Evolutionary conservation across 2,113 vertebrate species (phyloP), one percentile per base, ranked within the genome.

Genomic region (Plecturocebus donacophilus): DNA sequence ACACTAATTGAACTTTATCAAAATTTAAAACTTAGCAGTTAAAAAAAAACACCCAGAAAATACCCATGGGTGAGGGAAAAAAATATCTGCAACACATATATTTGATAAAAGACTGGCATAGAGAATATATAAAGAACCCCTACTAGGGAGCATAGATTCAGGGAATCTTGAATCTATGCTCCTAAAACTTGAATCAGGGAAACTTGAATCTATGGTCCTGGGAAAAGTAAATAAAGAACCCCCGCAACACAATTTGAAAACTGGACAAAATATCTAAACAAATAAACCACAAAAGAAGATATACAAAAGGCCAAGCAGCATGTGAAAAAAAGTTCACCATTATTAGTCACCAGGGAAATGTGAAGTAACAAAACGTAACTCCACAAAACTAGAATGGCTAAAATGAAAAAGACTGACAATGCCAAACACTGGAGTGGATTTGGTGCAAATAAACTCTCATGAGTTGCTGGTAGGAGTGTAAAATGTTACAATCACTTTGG

Each of bases 181-280:
- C 27, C 61, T 14, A 27, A 64, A 64, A 64, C 61, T 58, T 58
- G 56, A 10, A 58, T 58, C 56, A 58, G 56, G 21, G 56, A 58
- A 58, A 23, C 56, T 64, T 64, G 61, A 64, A 64, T 32, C 61
- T 64, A 32, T 14, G 27, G 27, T 64, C 61, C 27, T 14, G 61
- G 27, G 25, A 30, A 64, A 64, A 32, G 61, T 64, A 64, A 30
- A 64, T 54, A 88, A 86, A 94, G n/a, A 83, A 73, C 49, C 77
- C 35, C n/a, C 64, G 16, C 30, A 66, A 66, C n/a, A 38, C 40
- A 95, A 54, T 35, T 92, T 90, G 52, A 93, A 97, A 81, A 90
- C 27, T 81, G 23, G 86, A 27, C 86, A 95, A 92, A 84, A 85
- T 56, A n/a, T 79, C 71, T 90, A 2, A 85, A 90, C 52, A 86